A percentile compares a stretch with the other conserved stretches of the same genome.
These are phyloP conservation scores for Phortica magna DNA, from an alignment of 2,888 invertebrate species.

Conservation along the genomic window DNA sequence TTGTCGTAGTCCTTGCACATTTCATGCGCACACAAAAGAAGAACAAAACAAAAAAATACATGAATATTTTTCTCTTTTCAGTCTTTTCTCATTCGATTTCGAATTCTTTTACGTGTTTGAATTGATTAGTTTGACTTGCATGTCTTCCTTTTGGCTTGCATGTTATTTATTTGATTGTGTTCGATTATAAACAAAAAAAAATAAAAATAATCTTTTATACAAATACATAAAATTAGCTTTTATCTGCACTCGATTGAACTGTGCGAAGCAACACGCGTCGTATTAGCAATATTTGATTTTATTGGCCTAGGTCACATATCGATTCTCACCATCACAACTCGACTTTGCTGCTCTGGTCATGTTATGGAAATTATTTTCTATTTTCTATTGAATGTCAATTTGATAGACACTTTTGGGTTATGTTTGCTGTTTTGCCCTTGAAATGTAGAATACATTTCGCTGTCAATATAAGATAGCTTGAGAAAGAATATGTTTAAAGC, in stretches of 20 bases:
- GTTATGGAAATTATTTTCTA: background rate
- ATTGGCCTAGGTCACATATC: constrained; percentile 72
- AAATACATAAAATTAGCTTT: constrained; percentile 18
- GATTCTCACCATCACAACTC: constrained; percentile 47
- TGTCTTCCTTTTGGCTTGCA: constrained; percentile 9
- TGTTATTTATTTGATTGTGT: background rate
- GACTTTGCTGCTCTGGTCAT: background rate
- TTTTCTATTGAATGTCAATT: constrained; percentile 65
- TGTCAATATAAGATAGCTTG: too few species aligned
- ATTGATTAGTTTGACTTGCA: constrained; percentile 55
- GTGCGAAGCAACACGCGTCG: constrained; percentile 44
- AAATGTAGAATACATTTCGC: constrained; percentile 9
- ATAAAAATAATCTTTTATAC: background rate
- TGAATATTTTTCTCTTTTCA: background rate
- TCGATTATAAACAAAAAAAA: too few species aligned
- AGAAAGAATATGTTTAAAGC: too few species aligned
- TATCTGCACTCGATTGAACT: background rate
- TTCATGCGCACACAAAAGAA: too few species aligned
- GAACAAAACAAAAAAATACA: background rate
- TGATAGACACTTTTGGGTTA: constrained; percentile 58
- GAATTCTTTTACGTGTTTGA: constrained; percentile 62
- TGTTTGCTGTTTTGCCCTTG: constrained; percentile 40
- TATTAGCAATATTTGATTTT: constrained; percentile 45
- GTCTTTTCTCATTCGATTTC: background rate
- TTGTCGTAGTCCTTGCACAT: background rate